A percentile compares a stretch with the other conserved stretches of the same genome.
Conservation (phyloP, 2,797 vertebrate species). For the Apodemus agrarius region DNA sequence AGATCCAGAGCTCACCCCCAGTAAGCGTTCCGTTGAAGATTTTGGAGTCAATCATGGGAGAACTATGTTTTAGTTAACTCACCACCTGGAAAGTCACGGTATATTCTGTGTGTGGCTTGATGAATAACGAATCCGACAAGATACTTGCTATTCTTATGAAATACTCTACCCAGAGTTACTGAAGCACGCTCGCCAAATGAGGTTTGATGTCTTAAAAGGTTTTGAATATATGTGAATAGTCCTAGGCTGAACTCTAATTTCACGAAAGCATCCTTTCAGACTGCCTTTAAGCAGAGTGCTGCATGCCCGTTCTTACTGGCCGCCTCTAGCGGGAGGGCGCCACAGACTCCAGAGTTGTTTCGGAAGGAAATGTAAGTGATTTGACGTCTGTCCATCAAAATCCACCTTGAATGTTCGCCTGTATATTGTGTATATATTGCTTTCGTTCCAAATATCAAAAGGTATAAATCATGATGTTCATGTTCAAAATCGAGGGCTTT, state of each 20-base stretch:
- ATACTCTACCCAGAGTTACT: not conserved
- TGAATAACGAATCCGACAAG: not conserved
- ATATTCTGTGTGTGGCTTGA: not conserved
- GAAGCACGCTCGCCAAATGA: not conserved
- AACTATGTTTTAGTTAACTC: not conserved
- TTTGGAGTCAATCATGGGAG: not conserved
- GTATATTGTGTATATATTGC: too few relatives aligned
- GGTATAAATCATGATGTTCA: not conserved
- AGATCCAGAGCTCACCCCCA: not conserved
- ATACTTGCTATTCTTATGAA: not conserved
- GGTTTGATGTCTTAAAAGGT: not conserved
- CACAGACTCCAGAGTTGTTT: not conserved
- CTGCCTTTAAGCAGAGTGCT: not conserved
- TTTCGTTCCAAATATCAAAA: conserved; percentile 14
- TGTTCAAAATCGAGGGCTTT: conserved; percentile 35
- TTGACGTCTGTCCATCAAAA: not conserved
- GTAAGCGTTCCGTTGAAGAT: not conserved
- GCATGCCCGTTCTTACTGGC: not conserved
- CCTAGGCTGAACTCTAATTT: conserved; percentile 17
- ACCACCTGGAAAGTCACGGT: not conserved
- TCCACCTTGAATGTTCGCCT: not conserved
- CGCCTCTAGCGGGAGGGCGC: not conserved
- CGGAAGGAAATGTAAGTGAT: conserved; percentile 13
- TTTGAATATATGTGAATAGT: not conserved
- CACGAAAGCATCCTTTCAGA: not conserved